Percentiles rank a stretch among this genome's conserved stretches.
These are phyloP conservation scores for Coronaproctus castanopsis DNA, from an alignment of 2,888 invertebrate genomes.

Conservation along the genomic window DNA sequence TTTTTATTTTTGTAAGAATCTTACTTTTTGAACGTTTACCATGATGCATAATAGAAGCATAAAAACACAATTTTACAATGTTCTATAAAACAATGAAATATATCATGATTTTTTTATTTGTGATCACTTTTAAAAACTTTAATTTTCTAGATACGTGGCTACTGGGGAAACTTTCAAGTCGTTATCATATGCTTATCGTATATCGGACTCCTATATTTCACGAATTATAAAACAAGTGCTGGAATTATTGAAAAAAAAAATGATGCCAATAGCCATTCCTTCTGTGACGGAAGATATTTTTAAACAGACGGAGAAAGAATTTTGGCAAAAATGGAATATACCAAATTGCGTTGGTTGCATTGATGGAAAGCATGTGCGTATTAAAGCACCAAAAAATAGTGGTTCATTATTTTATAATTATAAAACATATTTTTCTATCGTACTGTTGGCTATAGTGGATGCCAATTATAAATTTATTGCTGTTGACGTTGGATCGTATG, in stretches of 20 bases:
- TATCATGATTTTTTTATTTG: neutral
- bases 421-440: constrained; percentile 8
- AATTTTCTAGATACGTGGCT: neutral
- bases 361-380: constrained; percentile 10
- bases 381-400: constrained; percentile 6
- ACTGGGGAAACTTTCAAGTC: neutral
- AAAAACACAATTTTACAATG: neutral
- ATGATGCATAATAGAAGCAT: neutral
- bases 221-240: neutral
- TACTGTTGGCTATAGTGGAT: constrained; percentile 11
- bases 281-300: neutral
- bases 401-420: constrained; percentile 13
- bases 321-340: constrained; percentile 8
- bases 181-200: neutral
- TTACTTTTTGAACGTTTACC: no score
- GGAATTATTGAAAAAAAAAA: neutral
- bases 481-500: constrained; percentile 11
- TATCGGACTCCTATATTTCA: neutral
- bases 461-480: constrained; percentile 9
- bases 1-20: no score
- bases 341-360: constrained; percentile 12
- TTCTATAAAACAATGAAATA: neutral
- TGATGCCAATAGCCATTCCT: neutral
- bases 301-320: neutral
- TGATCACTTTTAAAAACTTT: neutral